A percentile compares a stretch with the other conserved stretches of the same genome.
Evolutionary conservation across 2,113 vertebrate species (phyloP).

Genomic region (Lasiurus cinereus): DNA sequence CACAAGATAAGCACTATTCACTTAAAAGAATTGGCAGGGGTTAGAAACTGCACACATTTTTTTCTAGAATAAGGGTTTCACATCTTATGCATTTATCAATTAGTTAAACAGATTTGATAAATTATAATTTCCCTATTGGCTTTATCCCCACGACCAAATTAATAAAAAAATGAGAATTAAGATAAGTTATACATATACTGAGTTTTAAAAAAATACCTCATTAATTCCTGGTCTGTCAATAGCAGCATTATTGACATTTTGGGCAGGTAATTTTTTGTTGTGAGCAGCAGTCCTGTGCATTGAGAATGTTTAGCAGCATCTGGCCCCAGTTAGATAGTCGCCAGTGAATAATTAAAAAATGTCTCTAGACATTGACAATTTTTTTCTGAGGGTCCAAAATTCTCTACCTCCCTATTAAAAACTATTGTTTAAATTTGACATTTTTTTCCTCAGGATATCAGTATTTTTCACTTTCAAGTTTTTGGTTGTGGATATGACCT

Average conservation of each 20-base stretch:
- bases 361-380: neutral
- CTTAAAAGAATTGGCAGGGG: neutral
- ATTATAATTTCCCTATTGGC: neutral
- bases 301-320: neutral
- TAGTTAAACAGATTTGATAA: conserved; percentile 17
- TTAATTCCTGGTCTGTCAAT: neutral
- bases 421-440: neutral
- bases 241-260: neutral
- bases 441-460: neutral
- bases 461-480: neutral
- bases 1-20: neutral
- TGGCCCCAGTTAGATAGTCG: neutral
- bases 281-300: neutral
- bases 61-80: neutral
- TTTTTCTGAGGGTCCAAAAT: neutral
- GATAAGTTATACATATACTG: neutral
- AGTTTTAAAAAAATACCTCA: neutral
- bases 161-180: neutral
- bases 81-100: neutral
- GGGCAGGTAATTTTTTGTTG: neutral
- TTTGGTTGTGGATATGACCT: neutral
- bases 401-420: neutral
- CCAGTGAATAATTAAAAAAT: neutral
- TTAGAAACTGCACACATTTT: neutral
- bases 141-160: conserved; percentile 8